A percentile compares a stretch with the other conserved stretches of the same genome.
Conservation (phyloP, 2,797 vertebrate genomes). For the Pangasius sanitwongsei region DNA sequence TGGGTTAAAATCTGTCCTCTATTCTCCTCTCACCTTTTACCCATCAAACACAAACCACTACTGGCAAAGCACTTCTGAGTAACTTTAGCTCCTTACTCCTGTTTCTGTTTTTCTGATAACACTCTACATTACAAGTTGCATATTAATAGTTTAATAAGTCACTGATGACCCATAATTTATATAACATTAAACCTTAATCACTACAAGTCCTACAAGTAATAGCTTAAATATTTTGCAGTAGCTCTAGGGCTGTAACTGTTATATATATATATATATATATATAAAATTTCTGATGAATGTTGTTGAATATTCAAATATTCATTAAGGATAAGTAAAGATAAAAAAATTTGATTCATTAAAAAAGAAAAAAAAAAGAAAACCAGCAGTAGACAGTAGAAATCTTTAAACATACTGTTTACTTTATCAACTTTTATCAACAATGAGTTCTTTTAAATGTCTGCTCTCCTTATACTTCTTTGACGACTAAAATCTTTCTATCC, state of each 20-base stretch:
- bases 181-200: not conserved
- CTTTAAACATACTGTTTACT: not conserved
- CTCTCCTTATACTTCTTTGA: not conserved
- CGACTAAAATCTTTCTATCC: not conserved
- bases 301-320: not conserved
- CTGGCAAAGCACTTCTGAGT: slow-evolving; percentile 1
- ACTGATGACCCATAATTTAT: not conserved
- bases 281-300: not conserved
- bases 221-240: not conserved
- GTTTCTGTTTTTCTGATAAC: not conserved
- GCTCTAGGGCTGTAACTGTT: not conserved
- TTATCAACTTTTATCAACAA: not conserved
- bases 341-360: not conserved
- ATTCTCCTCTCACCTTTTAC: slow-evolving; percentile 17
- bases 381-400: not conserved
- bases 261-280: not conserved
- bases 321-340: not conserved
- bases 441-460: not conserved
- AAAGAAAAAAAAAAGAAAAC: not conserved
- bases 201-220: not conserved
- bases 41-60: slow-evolving; percentile 27
- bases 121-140: not conserved
- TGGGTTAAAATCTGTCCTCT: slow-evolving; percentile 13
- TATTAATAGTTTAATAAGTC: not conserved
- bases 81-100: not conserved